Evolutionary conservation across 2,797 vertebrate species (phyloP).

Genomic region (Coreius guichenoti): DNA sequence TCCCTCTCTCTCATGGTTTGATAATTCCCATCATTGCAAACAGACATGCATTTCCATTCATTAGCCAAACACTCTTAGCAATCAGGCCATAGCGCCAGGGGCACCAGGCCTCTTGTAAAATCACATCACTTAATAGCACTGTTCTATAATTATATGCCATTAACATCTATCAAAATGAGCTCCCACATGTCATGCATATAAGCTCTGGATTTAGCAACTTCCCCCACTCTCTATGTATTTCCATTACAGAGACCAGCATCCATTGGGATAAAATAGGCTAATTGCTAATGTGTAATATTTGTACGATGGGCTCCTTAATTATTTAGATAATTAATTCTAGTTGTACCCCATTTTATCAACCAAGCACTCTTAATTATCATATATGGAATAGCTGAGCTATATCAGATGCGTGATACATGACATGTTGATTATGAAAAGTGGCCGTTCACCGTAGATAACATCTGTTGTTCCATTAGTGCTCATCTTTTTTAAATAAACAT

Average conservation of each 20-base stretch:
- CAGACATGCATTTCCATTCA: conserved; percentile 81
- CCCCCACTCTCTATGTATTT: conserved; percentile 45
- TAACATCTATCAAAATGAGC: conserved; percentile 82
- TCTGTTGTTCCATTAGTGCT: conserved; percentile 20
- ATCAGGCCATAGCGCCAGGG: conserved; percentile 78
- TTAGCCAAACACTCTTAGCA: conserved; percentile 81
- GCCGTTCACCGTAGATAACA: background rate
- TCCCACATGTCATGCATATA: conserved; percentile 71
- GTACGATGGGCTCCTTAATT: conserved; percentile 56
- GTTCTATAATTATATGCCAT: conserved; percentile 82
- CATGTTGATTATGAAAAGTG: conserved; percentile 15
- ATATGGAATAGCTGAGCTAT: conserved; percentile 41
- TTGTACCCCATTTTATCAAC: conserved; percentile 47
- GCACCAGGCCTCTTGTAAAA: conserved; percentile 79
- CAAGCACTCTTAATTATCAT: conserved; percentile 41
- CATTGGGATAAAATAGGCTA: conserved; percentile 59
- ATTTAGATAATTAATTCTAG: conserved; percentile 62
- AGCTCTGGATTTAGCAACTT: conserved; percentile 67
- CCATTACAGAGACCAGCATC: conserved; percentile 53
- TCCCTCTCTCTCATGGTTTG: conserved; percentile 69
- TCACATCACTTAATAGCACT: conserved; percentile 79
- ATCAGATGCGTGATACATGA: conserved; percentile 29
- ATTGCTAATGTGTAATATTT: conserved; percentile 63
- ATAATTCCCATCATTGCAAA: conserved; percentile 77
- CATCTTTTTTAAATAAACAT: conserved; percentile 32